These are phyloP conservation scores for Agriopis leucophaearia DNA, from an alignment of 2,888 invertebrate species.

Conservation along the genomic window DNA sequence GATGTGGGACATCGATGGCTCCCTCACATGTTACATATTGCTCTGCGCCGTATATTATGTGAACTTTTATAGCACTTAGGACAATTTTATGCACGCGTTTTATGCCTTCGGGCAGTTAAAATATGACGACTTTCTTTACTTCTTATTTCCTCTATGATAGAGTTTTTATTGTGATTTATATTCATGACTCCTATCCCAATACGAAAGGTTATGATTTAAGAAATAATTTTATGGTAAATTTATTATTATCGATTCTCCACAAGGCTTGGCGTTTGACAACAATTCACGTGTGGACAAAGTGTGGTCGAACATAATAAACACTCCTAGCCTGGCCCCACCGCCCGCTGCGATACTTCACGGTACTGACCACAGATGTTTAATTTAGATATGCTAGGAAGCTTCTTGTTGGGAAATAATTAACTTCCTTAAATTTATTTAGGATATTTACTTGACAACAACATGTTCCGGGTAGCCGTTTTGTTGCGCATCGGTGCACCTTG, in stretches of 20 bases:
- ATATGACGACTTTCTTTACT: conserved; percentile 32
- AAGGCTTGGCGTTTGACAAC: too few species aligned
- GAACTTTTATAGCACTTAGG: conserved; percentile 49
- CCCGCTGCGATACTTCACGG: too few species aligned
- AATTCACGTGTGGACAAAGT: too few species aligned
- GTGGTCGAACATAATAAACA: too few species aligned
- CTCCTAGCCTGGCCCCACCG: too few species aligned
- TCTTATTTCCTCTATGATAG: conserved; percentile 33
- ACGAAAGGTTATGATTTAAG: conserved; percentile 7
- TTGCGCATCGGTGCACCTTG: too few species aligned
- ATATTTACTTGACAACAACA: too few species aligned
- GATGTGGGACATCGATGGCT: conserved; percentile 43
- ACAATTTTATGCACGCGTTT: conserved; percentile 36
- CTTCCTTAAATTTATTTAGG: too few species aligned
- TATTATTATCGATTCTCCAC: neutral
- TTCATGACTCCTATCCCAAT: conserved; percentile 22
- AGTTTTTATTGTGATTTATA: conserved; percentile 36
- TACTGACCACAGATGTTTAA: too few species aligned
- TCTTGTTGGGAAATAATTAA: neutral
- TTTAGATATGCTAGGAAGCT: neutral
- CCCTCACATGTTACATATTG: conserved; percentile 59
- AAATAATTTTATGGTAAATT: conserved; percentile 5
- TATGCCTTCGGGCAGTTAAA: conserved; percentile 30
- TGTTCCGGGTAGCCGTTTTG: too few species aligned
- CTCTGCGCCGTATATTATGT: conserved; percentile 51